These are phyloP conservation scores for Hydrolagus affinis DNA, from an alignment of 2,113 vertebrate species.

Conservation along the genomic window DNA sequence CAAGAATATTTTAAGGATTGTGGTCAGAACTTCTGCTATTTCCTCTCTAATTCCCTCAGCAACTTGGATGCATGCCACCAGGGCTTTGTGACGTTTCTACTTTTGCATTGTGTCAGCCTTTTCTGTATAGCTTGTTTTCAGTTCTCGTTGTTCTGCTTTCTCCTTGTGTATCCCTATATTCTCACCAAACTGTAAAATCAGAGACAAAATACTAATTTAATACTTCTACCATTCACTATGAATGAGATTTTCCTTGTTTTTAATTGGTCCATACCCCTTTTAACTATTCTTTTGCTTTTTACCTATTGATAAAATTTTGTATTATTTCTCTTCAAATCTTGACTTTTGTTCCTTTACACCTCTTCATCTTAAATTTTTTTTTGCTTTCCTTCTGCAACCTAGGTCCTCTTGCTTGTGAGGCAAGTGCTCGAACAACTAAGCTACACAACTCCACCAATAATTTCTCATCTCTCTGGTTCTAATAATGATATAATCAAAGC, in stretches of 20 bases:
- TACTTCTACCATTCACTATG: not conserved
- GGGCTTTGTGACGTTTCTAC: not conserved
- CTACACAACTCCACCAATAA: no score
- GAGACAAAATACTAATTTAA: not conserved
- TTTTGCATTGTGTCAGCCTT: not conserved
- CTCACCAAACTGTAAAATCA: not conserved
- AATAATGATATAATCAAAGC: no score
- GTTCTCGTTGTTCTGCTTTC: not conserved
- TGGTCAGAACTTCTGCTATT: no score
- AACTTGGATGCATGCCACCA: not conserved
- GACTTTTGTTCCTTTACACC: not conserved
- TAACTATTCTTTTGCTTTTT: not conserved
- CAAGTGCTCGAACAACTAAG: no score
- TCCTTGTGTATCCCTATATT: not conserved
- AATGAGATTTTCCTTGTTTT: not conserved
- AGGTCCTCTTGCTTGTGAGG: no score
- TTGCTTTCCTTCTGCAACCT: not conserved
- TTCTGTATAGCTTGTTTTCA: not conserved
- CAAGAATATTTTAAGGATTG: no score
- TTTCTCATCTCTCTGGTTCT: no score
- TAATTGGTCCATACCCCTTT: not conserved
- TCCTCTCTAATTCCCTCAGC: no score
- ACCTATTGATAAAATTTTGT: not conserved
- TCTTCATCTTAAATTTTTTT: no score
- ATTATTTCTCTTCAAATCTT: not conserved